phyloP scores from a whole-genome alignment of 1,140 invertebrate species.

The Drosophila yakuba region DNA sequence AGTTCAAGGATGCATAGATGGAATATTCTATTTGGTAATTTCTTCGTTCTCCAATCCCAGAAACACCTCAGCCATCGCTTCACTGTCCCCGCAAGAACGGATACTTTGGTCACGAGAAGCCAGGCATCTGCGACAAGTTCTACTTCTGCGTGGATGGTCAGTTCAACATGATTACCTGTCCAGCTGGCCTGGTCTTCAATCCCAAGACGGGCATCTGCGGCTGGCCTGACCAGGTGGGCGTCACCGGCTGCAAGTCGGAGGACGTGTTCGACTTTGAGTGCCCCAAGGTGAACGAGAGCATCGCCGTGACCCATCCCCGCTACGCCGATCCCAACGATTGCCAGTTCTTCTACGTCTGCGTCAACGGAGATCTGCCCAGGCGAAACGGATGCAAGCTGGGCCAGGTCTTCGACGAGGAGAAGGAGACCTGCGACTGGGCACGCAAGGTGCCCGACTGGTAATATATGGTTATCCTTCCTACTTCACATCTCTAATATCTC shows the following conservation, averaged over 20 bases:
- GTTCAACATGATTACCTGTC: conserved; percentile 95
- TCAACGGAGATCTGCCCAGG: conserved; percentile 93
- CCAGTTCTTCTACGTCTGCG: conserved; percentile 96
- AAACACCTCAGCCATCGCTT: conserved; percentile 89
- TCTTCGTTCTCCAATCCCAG: conserved; percentile 84
- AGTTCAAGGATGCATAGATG: not conserved
- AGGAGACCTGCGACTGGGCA: conserved; percentile 93
- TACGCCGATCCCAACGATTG: conserved; percentile 96
- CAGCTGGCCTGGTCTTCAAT: conserved; percentile 94
- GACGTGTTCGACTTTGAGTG: conserved; percentile 95
- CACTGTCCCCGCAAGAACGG: conserved; percentile 94
- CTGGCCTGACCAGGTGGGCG: conserved; percentile 95
- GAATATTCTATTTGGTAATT: conserved; percentile 18
- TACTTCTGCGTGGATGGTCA: conserved; percentile 96
- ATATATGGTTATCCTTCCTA: conserved; percentile 44
- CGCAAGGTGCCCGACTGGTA: conserved; percentile 96
- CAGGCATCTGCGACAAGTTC: conserved; percentile 93
- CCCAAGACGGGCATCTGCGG: conserved; percentile 95
- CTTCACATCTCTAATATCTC: no score
- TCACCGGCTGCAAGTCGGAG: conserved; percentile 92
- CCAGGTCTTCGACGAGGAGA: conserved; percentile 95
- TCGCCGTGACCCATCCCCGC: conserved; percentile 91
- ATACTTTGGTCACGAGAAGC: conserved; percentile 94
- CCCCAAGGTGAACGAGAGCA: conserved; percentile 90
- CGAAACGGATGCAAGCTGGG: conserved; percentile 94